phyloP scores from a whole-genome alignment of 2,113 vertebrate genomes.

The Anas platyrhynchos region DNA sequence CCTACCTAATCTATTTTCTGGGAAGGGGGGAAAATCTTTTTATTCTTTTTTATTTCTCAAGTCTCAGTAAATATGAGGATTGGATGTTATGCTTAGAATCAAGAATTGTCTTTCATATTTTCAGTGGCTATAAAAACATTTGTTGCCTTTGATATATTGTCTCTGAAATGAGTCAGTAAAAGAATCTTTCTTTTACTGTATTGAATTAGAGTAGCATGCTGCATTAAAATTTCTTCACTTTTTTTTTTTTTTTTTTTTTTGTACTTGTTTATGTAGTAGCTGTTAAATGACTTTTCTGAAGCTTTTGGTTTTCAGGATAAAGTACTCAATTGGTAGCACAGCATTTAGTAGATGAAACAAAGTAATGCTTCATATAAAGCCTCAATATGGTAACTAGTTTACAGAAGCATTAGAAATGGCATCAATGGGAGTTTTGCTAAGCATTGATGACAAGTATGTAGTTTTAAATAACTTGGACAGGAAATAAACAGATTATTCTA shows the following conservation, averaged over 20 bases:
- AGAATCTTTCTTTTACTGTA: not conserved
- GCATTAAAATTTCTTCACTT: not conserved
- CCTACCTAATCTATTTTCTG: constrained; percentile 68
- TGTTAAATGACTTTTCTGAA: not conserved
- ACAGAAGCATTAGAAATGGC: not conserved
- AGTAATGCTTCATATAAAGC: not conserved
- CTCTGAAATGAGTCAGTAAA: not conserved
- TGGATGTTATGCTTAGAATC: constrained; percentile 25
- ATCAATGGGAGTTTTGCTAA: not conserved
- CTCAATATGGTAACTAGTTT: not conserved
- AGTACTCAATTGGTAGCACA: not conserved
- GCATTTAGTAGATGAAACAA: not conserved
- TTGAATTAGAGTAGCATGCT: not conserved
- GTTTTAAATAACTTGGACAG: constrained; percentile 10
- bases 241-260: not conserved
- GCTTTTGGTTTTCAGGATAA: not conserved
- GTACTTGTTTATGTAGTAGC: not conserved
- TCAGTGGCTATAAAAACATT: not conserved
- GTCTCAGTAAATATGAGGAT: not conserved
- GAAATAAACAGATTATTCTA: not conserved
- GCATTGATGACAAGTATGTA: not conserved
- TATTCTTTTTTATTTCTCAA: constrained; percentile 28
- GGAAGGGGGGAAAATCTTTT: constrained; percentile 36
- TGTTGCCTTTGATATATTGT: not conserved
- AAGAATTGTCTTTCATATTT: constrained; percentile 45